Evolutionary conservation across 2,797 vertebrate species (phyloP).

Genomic region (Oreochromis mossambicus): DNA sequence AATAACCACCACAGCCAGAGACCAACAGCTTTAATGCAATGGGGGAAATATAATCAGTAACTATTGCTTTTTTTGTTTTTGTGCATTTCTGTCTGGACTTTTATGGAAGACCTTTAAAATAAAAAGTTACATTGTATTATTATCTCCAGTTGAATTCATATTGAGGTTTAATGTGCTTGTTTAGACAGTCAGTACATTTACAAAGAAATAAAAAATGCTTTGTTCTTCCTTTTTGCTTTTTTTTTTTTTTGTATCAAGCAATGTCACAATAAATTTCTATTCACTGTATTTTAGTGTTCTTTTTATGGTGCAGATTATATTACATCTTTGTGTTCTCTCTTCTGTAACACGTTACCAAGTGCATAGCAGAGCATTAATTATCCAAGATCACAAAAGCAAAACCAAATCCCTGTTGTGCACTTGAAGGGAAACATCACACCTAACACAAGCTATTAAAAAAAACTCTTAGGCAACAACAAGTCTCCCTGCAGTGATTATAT

Average conservation of each 20-base stretch:
- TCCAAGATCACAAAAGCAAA: not conserved
- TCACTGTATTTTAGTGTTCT: not conserved
- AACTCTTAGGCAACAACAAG: not conserved
- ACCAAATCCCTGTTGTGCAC: not conserved
- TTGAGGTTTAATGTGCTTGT: not conserved
- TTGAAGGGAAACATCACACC: not conserved
- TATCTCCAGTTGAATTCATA: not conserved
- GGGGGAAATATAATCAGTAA: not conserved
- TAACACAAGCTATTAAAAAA: not conserved
- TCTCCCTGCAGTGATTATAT: not conserved
- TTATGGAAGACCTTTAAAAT: not conserved
- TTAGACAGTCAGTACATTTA: not conserved
- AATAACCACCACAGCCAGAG: not conserved
- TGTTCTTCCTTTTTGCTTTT: not conserved
- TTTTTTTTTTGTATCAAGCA: not conserved
- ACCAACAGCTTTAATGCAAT: not conserved
- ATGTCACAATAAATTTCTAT: constrained; percentile 9
- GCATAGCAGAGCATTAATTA: not conserved
- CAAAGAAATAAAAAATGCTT: not conserved
- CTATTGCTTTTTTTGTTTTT: not conserved
- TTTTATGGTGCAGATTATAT: not conserved
- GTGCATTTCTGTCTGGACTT: not conserved
- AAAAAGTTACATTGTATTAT: not conserved
- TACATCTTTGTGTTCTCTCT: not conserved
- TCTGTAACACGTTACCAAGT: not conserved